Evolutionary conservation across 2,113 vertebrate species (phyloP).

Genomic region (Hymenochirus boettgeri): DNA sequence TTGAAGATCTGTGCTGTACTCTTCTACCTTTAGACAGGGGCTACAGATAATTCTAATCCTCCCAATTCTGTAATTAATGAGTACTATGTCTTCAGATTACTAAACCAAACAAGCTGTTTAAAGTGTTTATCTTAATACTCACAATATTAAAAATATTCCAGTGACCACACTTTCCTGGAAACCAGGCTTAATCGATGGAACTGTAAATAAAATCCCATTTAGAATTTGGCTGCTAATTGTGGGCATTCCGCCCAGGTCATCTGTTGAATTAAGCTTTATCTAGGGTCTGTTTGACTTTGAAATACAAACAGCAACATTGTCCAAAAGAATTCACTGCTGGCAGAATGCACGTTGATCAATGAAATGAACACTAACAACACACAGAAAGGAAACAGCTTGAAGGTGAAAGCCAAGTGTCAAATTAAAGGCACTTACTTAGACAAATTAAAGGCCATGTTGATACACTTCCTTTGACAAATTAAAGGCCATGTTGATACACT

Average conservation of each 20-base stretch:
- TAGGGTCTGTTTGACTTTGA: conserved; percentile 52
- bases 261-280: conserved; percentile 56
- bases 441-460: too few species aligned
- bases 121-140: conserved; percentile 9
- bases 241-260: conserved; percentile 58
- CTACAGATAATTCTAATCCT: too few species aligned
- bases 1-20: too few species aligned
- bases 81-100: conserved; percentile 4
- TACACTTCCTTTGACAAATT: too few species aligned
- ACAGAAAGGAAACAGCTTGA: too few species aligned
- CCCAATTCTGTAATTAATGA: too few species aligned
- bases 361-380: too few species aligned
- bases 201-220: conserved; percentile 52
- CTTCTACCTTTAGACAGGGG: too few species aligned
- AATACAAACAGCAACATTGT: conserved; percentile 45
- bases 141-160: conserved; percentile 24
- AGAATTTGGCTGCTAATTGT: conserved; percentile 54
- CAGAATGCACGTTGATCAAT: too few species aligned
- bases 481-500: too few species aligned
- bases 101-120: conserved; percentile 1
- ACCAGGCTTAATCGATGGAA: conserved; percentile 23
- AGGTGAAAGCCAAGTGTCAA: too few species aligned
- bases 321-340: conserved; percentile 54
- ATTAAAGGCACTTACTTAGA: too few species aligned
- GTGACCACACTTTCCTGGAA: conserved; percentile 36